A percentile compares a stretch with the other conserved stretches of the same genome.
phyloP scores from a whole-genome alignment of 2,888 invertebrate genomes.

The Leuctra nigra region DNA sequence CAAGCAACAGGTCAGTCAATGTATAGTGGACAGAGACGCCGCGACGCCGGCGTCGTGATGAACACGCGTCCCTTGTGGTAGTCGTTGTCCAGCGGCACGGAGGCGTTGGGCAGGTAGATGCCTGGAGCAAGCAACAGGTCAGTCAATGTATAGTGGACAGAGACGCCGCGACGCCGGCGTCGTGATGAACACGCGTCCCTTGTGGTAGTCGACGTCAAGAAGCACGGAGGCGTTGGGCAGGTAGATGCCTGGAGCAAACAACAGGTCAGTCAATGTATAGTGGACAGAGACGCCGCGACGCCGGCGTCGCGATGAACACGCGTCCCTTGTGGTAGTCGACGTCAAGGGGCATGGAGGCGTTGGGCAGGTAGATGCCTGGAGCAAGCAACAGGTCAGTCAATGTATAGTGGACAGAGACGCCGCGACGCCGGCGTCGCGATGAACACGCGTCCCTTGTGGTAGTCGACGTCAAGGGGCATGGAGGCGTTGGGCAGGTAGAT shows the following conservation, averaged over 20 bases:
- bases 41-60: constrained; percentile 68
- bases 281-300: too few relatives aligned
- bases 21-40: too few relatives aligned
- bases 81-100: constrained; percentile 20
- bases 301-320: constrained; percentile 69
- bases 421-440: constrained; percentile 70
- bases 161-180: too few relatives aligned
- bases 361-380: constrained; percentile 15
- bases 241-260: constrained; percentile 15
- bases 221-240: constrained; percentile 20
- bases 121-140: too few relatives aligned
- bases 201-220: constrained; percentile 17
- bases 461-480: constrained; percentile 21
- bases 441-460: constrained; percentile 54
- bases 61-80: constrained; percentile 54
- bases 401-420: too few relatives aligned
- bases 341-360: constrained; percentile 20
- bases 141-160: too few relatives aligned
- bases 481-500: constrained; percentile 17
- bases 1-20: too few relatives aligned
- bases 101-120: too few relatives aligned
- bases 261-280: too few relatives aligned
- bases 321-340: constrained; percentile 43
- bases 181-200: constrained; percentile 63
- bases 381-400: too few relatives aligned